Evolutionary conservation across 2,797 vertebrate species (phyloP).

Genomic region (Anguilla megastoma): DNA sequence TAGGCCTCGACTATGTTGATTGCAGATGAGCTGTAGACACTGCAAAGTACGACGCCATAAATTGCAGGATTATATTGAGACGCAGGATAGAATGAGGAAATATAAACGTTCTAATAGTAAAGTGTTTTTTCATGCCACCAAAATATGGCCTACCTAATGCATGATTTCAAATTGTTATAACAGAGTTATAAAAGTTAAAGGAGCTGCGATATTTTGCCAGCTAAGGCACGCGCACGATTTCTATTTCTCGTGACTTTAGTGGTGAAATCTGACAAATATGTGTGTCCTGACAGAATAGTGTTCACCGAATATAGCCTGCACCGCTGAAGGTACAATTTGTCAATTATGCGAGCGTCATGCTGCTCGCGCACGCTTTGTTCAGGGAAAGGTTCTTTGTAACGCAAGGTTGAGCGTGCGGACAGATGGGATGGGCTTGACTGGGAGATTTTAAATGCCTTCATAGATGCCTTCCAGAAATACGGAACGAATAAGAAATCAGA

Average conservation of each 20-base stretch:
- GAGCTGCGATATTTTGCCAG: neutral
- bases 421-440: conserved; percentile 54
- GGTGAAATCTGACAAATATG: neutral
- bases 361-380: conserved; percentile 39
- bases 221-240: neutral
- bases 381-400: neutral
- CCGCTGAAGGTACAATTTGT: neutral
- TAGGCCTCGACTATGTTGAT: neutral
- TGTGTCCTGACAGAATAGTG: neutral
- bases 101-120: neutral
- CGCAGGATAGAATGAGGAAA: neutral
- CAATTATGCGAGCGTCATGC: conserved; percentile 22
- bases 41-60: neutral
- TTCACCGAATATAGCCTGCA: neutral
- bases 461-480: conserved; percentile 42
- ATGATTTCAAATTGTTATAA: neutral
- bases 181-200: neutral
- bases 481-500: neutral
- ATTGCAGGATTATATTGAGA: neutral
- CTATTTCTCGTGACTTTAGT: neutral
- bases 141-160: neutral
- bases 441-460: conserved; percentile 55
- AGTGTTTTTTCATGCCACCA: neutral
- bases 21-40: neutral
- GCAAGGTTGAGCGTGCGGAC: conserved; percentile 39